phyloP scores from a whole-genome alignment of 2,797 vertebrate genomes.

The Lagocephalus sceleratus region DNA sequence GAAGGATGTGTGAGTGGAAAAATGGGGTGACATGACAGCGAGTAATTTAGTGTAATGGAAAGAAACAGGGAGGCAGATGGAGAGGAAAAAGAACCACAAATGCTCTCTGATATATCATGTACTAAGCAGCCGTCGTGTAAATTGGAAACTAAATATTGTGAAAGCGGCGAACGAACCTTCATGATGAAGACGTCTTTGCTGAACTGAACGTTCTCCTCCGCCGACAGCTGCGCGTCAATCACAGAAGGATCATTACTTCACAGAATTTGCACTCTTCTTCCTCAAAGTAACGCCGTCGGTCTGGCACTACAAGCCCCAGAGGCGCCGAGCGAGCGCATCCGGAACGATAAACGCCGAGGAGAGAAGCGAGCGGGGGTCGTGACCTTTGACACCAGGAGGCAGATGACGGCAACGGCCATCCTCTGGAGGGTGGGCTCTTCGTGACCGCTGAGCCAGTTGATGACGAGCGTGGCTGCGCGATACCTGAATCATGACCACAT shows the following conservation, averaged over 20 bases:
- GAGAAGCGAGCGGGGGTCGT: constrained; percentile 29
- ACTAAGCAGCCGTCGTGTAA: constrained; percentile 23
- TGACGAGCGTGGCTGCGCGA: constrained; percentile 89
- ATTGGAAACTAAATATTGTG: constrained; percentile 28
- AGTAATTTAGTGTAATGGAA: constrained; percentile 35
- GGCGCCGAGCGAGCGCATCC: constrained; percentile 1
- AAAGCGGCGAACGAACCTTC: constrained; percentile 76
- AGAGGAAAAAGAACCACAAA: constrained; percentile 25
- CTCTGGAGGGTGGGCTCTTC: constrained; percentile 90
- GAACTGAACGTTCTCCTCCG: constrained; percentile 73
- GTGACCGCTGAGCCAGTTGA: constrained; percentile 90
- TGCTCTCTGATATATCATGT: constrained; percentile 23
- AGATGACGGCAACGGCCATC: constrained; percentile 92
- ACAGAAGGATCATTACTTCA: constrained; percentile 10
- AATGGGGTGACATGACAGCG: constrained; percentile 7
- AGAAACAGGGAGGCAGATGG: constrained; percentile 23
- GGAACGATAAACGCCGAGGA: constrained; percentile 28
- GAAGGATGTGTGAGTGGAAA: constrained; percentile 6
- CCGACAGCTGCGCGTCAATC: constrained; percentile 56
- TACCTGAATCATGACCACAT: constrained; percentile 73
- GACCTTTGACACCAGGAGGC: constrained; percentile 92
- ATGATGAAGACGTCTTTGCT: constrained; percentile 88
- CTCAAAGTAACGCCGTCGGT: constrained; percentile 11
- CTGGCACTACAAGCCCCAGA: constrained; percentile 11
- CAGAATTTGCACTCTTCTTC: constrained; percentile 2